These are phyloP conservation scores for Dallia pectoralis DNA, from an alignment of 2,797 vertebrate genomes.

Conservation along the genomic window DNA sequence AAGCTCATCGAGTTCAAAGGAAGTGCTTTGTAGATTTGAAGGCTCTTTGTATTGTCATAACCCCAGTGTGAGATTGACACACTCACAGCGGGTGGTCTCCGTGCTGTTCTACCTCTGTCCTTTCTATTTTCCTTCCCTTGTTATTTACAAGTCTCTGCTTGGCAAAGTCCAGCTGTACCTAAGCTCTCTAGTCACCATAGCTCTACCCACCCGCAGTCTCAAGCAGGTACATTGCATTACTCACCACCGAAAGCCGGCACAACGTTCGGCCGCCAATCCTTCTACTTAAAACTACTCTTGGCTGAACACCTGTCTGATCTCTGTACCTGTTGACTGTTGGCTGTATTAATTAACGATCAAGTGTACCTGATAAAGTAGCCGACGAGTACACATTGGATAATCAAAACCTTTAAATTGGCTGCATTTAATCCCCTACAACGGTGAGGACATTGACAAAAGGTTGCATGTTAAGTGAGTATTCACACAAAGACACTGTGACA, in stretches of 20 bases:
- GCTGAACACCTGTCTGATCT: too few species aligned
- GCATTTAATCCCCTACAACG: constrained; percentile 22
- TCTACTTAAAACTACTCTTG: too few species aligned
- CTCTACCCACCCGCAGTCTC: too few species aligned
- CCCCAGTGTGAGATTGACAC: constrained; percentile 66
- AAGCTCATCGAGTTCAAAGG: constrained; percentile 59
- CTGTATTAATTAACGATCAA: too few species aligned
- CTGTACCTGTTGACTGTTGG: too few species aligned
- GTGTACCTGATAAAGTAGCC: too few species aligned
- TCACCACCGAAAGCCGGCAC: too few species aligned
- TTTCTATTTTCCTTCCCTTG: constrained; percentile 40
- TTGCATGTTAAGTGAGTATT: neutral
- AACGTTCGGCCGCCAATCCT: too few species aligned
- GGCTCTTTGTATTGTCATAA: constrained; percentile 61
- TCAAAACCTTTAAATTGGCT: constrained; percentile 6
- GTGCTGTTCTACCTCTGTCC: constrained; percentile 44
- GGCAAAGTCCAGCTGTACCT: too few species aligned
- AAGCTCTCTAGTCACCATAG: too few species aligned
- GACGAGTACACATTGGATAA: neutral
- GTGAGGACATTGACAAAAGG: constrained; percentile 20
- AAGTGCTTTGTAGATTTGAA: constrained; percentile 53
- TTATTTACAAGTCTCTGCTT: too few species aligned
- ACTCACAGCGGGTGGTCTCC: constrained; percentile 49
- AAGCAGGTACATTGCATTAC: too few species aligned
- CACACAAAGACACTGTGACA: neutral